A percentile compares a stretch with the other conserved stretches of the same genome.
These are phyloP conservation scores for Solenopsis invicta DNA, from an alignment of 1,140 invertebrate species.

Conservation along the genomic window DNA sequence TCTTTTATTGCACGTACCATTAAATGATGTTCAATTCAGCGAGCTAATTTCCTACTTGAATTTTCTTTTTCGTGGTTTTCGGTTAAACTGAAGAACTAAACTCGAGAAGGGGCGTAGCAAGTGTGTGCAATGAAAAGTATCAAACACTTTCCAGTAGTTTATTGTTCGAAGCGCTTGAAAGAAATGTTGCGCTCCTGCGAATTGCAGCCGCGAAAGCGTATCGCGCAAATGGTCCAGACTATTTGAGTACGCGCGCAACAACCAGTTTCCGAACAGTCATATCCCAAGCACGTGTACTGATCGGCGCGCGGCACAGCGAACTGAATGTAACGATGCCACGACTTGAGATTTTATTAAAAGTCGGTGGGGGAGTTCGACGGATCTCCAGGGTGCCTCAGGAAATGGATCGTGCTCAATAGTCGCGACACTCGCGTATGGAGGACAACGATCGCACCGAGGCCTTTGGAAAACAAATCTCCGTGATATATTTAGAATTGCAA, in stretches of 20 bases:
- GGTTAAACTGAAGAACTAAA: not conserved
- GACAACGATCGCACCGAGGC: not conserved
- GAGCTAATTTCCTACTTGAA: not conserved
- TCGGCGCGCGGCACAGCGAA: not conserved
- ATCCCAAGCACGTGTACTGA: not conserved
- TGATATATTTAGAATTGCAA: not conserved
- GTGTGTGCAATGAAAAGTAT: not conserved
- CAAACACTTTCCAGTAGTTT: not conserved
- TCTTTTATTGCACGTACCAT: not conserved
- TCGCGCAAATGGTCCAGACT: not conserved
- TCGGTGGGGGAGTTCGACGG: slow-evolving; percentile 10
- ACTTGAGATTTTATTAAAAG: slow-evolving; percentile 20
- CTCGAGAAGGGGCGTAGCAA: not conserved
- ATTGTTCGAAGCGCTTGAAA: not conserved
- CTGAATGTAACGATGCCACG: slow-evolving; percentile 4
- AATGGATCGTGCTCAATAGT: no score
- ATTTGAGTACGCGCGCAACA: not conserved
- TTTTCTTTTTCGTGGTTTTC: not conserved
- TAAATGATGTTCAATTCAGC: not conserved
- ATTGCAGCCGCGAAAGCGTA: not conserved
- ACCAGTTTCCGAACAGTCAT: not conserved
- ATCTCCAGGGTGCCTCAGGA: not conserved
- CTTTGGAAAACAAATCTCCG: not conserved
- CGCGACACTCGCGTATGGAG: not conserved
- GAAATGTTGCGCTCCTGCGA: not conserved